Evolutionary conservation across 2,888 invertebrate species (phyloP).

Genomic region (Dolichomitus sp.): DNA sequence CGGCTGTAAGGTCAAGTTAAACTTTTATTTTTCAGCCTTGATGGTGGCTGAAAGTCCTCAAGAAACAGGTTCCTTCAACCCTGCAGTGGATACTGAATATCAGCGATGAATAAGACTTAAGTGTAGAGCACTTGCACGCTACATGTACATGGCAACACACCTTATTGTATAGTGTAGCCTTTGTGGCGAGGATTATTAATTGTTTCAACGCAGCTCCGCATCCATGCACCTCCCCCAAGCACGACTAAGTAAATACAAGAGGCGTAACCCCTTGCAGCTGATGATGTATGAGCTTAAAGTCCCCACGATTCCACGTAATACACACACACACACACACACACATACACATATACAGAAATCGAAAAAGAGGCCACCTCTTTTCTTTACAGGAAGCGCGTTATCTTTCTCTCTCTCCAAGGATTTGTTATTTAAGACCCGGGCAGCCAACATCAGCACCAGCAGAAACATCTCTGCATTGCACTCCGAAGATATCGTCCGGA

Average conservation of each 20-base stretch:
- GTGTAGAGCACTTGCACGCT: not conserved
- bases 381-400: constrained; percentile 28
- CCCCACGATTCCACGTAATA: constrained; percentile 75
- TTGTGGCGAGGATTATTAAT: constrained; percentile 81
- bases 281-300: constrained; percentile 85
- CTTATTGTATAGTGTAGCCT: constrained; percentile 38
- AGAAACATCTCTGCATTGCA: constrained; percentile 37
- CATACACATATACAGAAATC: constrained; percentile 37
- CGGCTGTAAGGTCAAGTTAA: not conserved
- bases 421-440: constrained; percentile 61
- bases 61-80: constrained; percentile 2
- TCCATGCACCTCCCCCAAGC: constrained; percentile 80
- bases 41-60: not conserved
- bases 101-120: constrained; percentile 18
- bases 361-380: constrained; percentile 71
- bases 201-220: constrained; percentile 83
- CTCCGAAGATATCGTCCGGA: constrained; percentile 53
- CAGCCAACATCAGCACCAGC: constrained; percentile 40
- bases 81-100: not conserved
- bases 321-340: constrained; percentile 21
- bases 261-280: constrained; percentile 80
- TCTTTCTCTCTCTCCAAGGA: constrained; percentile 39
- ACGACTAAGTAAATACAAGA: constrained; percentile 85
- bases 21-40: constrained; percentile 1
- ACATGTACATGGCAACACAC: constrained; percentile 13